phyloP scores from a whole-genome alignment of 1,140 invertebrate species.

The Belonocnema kinseyi region DNA sequence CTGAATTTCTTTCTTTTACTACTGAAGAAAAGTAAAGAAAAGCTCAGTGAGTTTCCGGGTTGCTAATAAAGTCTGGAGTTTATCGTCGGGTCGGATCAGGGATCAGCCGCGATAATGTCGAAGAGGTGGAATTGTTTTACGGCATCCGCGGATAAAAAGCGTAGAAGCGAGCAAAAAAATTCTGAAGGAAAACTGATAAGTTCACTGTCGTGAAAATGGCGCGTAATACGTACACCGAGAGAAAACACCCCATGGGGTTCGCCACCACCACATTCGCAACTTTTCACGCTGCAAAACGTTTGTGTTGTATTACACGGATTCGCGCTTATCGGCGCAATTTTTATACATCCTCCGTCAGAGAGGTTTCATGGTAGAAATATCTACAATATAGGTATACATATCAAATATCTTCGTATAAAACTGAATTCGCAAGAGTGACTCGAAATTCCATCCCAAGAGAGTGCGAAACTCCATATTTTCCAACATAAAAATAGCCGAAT shows the following conservation, averaged over 20 bases:
- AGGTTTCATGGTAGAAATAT: background rate
- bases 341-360: conserved; percentile 21
- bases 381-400: background rate
- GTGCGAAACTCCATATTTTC: too few species aligned
- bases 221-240: conserved; percentile 4
- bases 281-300: conserved; percentile 21
- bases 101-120: conserved; percentile 15
- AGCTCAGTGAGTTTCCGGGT: background rate
- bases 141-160: conserved; percentile 1
- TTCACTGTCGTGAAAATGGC: conserved; percentile 17
- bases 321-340: conserved; percentile 28
- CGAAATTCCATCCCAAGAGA: background rate
- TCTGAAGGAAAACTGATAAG: conserved; percentile 16
- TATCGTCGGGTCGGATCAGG: conserved; percentile 1
- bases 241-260: conserved; percentile 10
- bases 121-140: conserved; percentile 24
- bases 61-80: conserved; percentile 25
- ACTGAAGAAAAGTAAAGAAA: background rate
- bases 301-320: conserved; percentile 29
- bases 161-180: background rate
- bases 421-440: background rate
- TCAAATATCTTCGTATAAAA: background rate
- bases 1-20: too few species aligned
- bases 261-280: conserved; percentile 13
- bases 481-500: too few species aligned